Evolutionary conservation across 2,113 vertebrate species (phyloP).

Genomic region (Tragelaphus scriptus): DNA sequence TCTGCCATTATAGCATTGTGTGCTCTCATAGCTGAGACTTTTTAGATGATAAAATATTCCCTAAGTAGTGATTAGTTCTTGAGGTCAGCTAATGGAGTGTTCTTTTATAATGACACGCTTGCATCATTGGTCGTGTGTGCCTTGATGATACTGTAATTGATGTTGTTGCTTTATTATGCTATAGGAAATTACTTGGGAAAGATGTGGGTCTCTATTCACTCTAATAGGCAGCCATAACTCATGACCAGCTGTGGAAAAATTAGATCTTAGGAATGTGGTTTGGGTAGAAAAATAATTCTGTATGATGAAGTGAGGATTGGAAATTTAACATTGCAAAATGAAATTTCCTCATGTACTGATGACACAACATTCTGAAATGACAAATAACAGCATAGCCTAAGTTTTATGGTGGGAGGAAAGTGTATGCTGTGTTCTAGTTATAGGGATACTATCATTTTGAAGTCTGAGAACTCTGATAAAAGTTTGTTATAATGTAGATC

Average conservation of each 20-base stretch:
- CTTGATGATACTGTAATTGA: not conserved
- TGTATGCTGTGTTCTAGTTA: not conserved
- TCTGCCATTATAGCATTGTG: not conserved
- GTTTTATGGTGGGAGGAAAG: not conserved
- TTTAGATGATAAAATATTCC: not conserved
- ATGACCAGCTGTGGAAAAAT: not conserved
- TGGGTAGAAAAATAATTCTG: not conserved
- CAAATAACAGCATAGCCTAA: not conserved
- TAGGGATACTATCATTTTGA: not conserved
- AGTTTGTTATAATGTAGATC: not conserved
- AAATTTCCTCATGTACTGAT: slow-evolving; percentile 15
- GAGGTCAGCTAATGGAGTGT: not conserved
- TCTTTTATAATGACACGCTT: not conserved
- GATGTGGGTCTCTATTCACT: not conserved
- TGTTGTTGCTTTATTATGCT: slow-evolving; percentile 1
- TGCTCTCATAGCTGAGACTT: not conserved
- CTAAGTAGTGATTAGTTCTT: not conserved
- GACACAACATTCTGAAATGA: not conserved
- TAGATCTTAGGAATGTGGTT: not conserved
- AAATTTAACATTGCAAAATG: not conserved
- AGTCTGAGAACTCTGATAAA: slow-evolving; percentile 35
- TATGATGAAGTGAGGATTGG: not conserved
- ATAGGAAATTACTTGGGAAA: not conserved
- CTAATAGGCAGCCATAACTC: not conserved
- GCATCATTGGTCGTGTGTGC: not conserved